Evolutionary conservation across 2,797 vertebrate species (phyloP), one percentile per base, ranked within the genome.

Genomic region (Betta splendens): DNA sequence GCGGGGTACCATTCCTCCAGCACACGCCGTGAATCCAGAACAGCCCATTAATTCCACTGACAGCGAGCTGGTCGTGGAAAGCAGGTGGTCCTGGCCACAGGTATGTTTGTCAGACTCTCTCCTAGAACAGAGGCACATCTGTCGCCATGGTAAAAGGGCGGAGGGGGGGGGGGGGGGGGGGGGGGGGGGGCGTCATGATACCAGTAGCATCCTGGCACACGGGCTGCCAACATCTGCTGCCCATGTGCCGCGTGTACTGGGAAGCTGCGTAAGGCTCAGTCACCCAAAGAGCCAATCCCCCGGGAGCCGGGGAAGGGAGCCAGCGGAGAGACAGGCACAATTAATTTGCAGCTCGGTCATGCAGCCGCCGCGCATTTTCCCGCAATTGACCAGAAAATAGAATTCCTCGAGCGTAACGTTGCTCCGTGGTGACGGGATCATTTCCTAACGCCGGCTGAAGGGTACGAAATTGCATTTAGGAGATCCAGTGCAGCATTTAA

Each of bases 381-480:
- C 57, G 60, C 77, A 89, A 88, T 87, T 70, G 75, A 72, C 86
- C 76, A 75, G 76, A 89, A 90, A 87, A 89, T 78, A 63, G 58
- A 78, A 78, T 86, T 81, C 66, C 40, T 22, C 29, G 37, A 66
- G 83, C 86, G 72, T 85, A 72, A 73, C 64, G 85, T 86, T 80
- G 67, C 36, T 69, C 39, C 49, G 40, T 73, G 66, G 57, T 77
- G 85, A 80, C 71, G 35, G 83, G 73, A 82, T 88, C 52, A 72
- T 80, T 79, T 60, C 64, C 72, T 31, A 68, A 81, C 60, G 72
- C 52, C 29, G 28, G 81, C 82, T 80, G 62, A 76, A 52, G 80
- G 84, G 61, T 37, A 62, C 60, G 61, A 64, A 77, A 79, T 54
- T 54, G 36, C 50, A 75, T 83, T 83, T 36, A 75, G 49, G 39